A percentile compares a stretch with the other conserved stretches of the same genome.
phyloP scores from a whole-genome alignment of 2,113 vertebrate genomes.

The Suncus etruscus region DNA sequence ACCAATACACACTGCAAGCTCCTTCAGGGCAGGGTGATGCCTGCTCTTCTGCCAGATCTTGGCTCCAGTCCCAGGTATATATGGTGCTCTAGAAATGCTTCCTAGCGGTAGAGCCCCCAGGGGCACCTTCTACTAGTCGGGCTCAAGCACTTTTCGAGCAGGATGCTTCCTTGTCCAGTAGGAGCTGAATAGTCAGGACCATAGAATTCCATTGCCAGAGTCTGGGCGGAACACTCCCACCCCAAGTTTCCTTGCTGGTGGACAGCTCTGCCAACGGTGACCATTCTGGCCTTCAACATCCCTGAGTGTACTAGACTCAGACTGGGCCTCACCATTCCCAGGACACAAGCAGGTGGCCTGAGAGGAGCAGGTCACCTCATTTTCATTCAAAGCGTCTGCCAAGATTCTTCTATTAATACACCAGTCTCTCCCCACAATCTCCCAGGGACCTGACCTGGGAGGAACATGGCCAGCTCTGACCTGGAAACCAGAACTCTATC shows the following conservation, averaged over 20 bases:
- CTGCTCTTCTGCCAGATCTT: background rate
- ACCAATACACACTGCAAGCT: background rate
- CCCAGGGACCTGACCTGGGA: background rate
- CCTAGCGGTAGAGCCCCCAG: background rate
- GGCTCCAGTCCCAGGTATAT: background rate
- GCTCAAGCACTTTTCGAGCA: background rate
- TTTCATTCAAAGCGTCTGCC: background rate
- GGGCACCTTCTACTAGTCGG: background rate
- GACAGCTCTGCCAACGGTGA: background rate
- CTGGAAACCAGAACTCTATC: background rate
- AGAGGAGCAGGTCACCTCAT: background rate
- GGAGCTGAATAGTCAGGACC: background rate
- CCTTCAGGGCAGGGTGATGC: background rate
- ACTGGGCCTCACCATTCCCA: background rate
- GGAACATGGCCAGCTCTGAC: background rate
- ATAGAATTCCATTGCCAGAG: background rate
- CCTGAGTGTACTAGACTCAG: background rate
- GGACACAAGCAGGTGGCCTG: slow-evolving; percentile 12
- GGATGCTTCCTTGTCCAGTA: background rate
- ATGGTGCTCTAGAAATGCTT: background rate
- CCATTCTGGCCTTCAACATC: background rate
- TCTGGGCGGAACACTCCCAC: background rate
- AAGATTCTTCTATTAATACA: background rate
- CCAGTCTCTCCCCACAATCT: background rate
- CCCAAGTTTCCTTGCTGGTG: background rate